phyloP scores from a whole-genome alignment of 1,140 invertebrate species.

The Arctopsyche grandis region DNA sequence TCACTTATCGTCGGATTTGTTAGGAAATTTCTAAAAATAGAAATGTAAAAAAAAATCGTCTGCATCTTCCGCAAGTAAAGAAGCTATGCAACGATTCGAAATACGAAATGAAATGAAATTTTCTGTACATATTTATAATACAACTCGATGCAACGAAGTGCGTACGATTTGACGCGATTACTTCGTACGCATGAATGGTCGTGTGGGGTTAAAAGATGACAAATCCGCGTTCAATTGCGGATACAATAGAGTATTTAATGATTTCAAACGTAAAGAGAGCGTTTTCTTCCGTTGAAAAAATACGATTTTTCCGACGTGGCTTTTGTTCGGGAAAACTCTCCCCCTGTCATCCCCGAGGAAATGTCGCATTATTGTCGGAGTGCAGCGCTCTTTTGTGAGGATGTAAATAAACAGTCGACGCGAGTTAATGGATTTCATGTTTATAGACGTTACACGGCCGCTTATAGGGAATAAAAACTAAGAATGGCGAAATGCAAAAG shows the following conservation, averaged over 20 bases:
- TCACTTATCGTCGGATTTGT: constrained; percentile 34
- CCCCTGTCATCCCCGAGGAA: not conserved
- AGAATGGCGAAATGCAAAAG: not conserved
- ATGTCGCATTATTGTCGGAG: constrained; percentile 28
- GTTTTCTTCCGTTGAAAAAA: too few species aligned
- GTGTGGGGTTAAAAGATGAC: too few species aligned
- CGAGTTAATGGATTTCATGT: constrained; percentile 31
- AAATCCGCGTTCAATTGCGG: too few species aligned
- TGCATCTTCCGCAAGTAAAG: too few species aligned
- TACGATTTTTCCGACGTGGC: not conserved
- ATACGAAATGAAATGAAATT: too few species aligned
- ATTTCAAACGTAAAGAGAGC: too few species aligned
- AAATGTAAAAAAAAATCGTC: too few species aligned
- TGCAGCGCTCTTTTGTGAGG: constrained; percentile 19
- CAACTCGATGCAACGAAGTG: too few species aligned
- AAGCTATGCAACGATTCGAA: too few species aligned
- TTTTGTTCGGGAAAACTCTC: not conserved
- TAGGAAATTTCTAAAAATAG: constrained; percentile 19
- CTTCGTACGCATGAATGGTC: not conserved
- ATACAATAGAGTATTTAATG: too few species aligned
- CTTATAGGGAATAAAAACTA: not conserved
- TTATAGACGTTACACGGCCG: constrained; percentile 17
- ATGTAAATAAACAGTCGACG: constrained; percentile 32
- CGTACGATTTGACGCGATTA: too few species aligned
- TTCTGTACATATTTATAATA: too few species aligned